Evolutionary conservation across 2,888 invertebrate genomes (phyloP).

Genomic region (Sinotaia quadrata): DNA sequence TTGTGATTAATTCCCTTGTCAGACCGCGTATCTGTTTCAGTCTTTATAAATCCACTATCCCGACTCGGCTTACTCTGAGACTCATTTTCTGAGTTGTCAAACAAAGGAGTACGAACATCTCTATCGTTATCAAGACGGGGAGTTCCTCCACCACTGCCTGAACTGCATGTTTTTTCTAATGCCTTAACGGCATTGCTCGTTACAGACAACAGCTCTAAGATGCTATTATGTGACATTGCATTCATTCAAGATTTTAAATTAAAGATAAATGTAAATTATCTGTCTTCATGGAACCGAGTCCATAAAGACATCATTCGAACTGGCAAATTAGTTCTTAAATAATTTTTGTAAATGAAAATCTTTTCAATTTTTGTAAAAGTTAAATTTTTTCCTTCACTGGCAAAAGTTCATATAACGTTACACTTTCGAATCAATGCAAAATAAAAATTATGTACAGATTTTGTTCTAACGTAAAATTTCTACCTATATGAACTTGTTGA

Average conservation of each 20-base stretch:
- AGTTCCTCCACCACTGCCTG: slow-evolving; percentile 22
- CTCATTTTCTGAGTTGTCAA: too few species aligned
- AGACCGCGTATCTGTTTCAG: slow-evolving; percentile 34
- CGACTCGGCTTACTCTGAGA: slow-evolving; percentile 15
- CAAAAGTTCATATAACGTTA: neutral
- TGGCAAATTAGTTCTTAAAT: too few species aligned
- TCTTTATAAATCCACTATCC: slow-evolving; percentile 49
- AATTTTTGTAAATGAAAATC: too few species aligned
- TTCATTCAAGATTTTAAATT: too few species aligned
- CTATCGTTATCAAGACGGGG: neutral
- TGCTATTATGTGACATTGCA: slow-evolving; percentile 39
- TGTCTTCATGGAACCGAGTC: too few species aligned
- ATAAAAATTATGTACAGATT: too few species aligned
- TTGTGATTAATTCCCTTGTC: slow-evolving; percentile 27
- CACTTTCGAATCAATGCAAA: neutral
- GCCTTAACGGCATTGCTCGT: slow-evolving; percentile 62
- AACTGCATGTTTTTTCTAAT: slow-evolving; percentile 46
- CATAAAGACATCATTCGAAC: neutral
- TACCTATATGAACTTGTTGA: slow-evolving; percentile 26
- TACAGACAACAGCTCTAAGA: slow-evolving; percentile 56
- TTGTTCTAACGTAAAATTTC: neutral
- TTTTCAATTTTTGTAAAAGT: too few species aligned
- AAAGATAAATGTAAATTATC: too few species aligned
- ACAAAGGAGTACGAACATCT: too few species aligned
- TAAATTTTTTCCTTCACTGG: neutral